Percentiles rank a stretch among this genome's conserved stretches.
Conservation (phyloP, 2,888 invertebrate genomes). For the Nephrocerus scutellatus region DNA sequence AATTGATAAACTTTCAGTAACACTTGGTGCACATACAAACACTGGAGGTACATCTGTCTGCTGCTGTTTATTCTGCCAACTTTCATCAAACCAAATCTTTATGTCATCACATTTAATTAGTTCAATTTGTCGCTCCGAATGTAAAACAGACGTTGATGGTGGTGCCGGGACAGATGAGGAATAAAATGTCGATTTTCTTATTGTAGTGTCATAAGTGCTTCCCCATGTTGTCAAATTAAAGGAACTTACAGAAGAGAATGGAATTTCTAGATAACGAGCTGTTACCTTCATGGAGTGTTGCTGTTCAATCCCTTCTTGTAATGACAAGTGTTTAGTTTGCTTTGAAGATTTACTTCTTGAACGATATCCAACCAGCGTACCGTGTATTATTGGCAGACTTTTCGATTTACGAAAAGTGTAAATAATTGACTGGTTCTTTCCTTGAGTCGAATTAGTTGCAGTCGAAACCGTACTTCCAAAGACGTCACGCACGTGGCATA, state of each 20-base stretch:
- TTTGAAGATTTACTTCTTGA: slow-evolving; percentile 14
- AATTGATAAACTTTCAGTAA: too few relatives aligned
- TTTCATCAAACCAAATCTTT: slow-evolving; percentile 45
- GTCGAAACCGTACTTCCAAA: not conserved
- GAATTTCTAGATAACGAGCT: too few relatives aligned
- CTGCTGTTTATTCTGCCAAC: slow-evolving; percentile 20
- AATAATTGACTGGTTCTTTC: slow-evolving; percentile 1
- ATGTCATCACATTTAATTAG: slow-evolving; percentile 46
- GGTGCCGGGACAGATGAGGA: slow-evolving; percentile 12
- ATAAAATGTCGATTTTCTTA: too few relatives aligned
- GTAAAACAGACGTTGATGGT: slow-evolving; percentile 14
- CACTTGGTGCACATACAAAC: too few relatives aligned
- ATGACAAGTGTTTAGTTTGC: too few relatives aligned
- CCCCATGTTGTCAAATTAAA: too few relatives aligned
- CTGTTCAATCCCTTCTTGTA: too few relatives aligned
- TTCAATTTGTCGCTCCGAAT: slow-evolving; percentile 29
- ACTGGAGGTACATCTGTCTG: slow-evolving; percentile 6
- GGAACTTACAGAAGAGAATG: too few relatives aligned
- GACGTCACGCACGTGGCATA: slow-evolving; percentile 1
- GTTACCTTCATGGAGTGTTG: too few relatives aligned
- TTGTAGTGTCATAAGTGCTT: too few relatives aligned
- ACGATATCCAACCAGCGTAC: slow-evolving; percentile 7
- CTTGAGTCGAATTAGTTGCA: not conserved
- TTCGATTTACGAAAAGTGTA: slow-evolving; percentile 26
- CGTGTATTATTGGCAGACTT: slow-evolving; percentile 22